Evolutionary conservation across 2,888 invertebrate species (phyloP).

Genomic region (Tiphia femorata): DNA sequence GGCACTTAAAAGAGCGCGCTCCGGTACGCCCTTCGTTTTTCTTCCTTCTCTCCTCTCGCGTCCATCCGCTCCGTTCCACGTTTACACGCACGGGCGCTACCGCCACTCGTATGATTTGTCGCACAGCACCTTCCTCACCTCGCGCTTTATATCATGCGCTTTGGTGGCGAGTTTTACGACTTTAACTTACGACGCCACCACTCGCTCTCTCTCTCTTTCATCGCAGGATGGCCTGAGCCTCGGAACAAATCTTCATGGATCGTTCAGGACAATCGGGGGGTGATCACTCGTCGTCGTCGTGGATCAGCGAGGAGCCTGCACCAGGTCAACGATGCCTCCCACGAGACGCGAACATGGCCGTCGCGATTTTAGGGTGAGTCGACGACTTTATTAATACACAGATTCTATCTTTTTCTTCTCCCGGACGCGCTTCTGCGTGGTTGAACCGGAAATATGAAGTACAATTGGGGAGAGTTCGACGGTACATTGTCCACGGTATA

Average conservation of each 20-base stretch:
- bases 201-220: slow-evolving; percentile 11
- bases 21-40: slow-evolving; percentile 17
- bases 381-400: too few species aligned
- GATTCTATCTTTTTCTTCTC: too few species aligned
- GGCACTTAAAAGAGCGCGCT: too few species aligned
- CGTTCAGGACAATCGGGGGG: slow-evolving; percentile 42
- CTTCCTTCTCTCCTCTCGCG: not conserved
- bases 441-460: too few species aligned
- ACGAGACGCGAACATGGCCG: slow-evolving; percentile 12
- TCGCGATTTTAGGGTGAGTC: slow-evolving; percentile 35
- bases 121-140: slow-evolving; percentile 13
- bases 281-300: slow-evolving; percentile 25
- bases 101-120: slow-evolving; percentile 38
- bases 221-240: slow-evolving; percentile 47
- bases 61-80: slow-evolving; percentile 6
- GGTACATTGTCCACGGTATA: too few species aligned
- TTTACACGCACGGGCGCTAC: slow-evolving; percentile 8
- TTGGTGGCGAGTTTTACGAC: too few species aligned
- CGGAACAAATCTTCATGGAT: slow-evolving; percentile 47
- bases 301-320: slow-evolving; percentile 18
- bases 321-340: slow-evolving; percentile 10
- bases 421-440: too few species aligned
- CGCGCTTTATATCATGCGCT: slow-evolving; percentile 31
- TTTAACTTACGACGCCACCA: too few species aligned
- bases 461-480: too few species aligned